Percentiles rank a stretch among this genome's conserved stretches.
Evolutionary conservation across 2,797 vertebrate genomes (phyloP).

Genomic region (Eulemur coronatus): DNA sequence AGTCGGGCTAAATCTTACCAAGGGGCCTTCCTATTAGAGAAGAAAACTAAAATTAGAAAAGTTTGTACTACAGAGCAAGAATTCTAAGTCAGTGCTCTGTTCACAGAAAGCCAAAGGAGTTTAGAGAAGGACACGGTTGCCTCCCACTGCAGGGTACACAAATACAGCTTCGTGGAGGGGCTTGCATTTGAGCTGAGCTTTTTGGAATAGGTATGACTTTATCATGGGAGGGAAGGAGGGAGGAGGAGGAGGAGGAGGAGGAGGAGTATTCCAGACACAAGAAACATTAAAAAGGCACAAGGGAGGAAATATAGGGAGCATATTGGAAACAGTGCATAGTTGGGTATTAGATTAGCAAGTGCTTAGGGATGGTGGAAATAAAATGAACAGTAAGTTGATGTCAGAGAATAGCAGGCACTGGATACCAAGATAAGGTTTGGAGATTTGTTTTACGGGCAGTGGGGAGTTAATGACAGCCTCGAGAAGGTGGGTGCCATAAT

Average conservation of each 20-base stretch:
- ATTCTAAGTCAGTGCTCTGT: not conserved
- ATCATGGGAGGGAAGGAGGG: not conserved
- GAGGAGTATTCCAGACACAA: not conserved
- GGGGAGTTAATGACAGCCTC: not conserved
- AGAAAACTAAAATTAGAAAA: not conserved
- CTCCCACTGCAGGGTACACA: not conserved
- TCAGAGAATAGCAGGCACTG: not conserved
- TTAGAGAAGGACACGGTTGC: not conserved
- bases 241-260: not conserved
- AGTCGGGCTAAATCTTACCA: not conserved
- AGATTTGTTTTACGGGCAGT: not conserved
- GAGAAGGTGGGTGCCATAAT: not conserved
- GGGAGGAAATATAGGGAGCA: not conserved
- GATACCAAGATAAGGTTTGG: not conserved
- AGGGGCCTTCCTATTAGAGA: not conserved
- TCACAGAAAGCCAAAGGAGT: not conserved
- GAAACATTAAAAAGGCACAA: not conserved
- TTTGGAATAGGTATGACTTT: not conserved
- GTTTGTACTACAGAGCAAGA: not conserved
- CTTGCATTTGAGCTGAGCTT: not conserved
- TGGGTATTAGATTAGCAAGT: not conserved
- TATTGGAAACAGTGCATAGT: not conserved
- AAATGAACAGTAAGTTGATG: not conserved
- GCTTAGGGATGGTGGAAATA: not conserved
- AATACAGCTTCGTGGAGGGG: not conserved